phyloP scores from a whole-genome alignment of 2,797 vertebrate genomes.

The Clamator glandarius region DNA sequence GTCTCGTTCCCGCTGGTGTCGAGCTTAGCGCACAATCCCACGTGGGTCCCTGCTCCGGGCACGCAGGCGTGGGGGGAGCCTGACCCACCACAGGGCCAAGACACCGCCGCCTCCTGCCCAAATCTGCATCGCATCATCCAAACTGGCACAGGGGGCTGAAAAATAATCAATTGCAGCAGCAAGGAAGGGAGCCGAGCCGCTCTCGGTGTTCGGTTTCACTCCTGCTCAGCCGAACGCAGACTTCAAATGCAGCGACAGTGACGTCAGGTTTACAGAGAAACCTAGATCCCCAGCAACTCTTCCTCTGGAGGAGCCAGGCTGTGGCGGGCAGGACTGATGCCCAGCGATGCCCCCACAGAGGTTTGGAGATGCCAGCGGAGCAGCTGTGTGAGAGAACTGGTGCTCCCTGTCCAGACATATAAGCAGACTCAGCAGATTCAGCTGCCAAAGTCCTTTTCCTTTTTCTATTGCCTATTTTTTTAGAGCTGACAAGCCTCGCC shows the following conservation, averaged over 20 bases:
- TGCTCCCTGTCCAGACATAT: fast-evolving
- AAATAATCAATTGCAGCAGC: not conserved
- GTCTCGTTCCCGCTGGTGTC: fast-evolving
- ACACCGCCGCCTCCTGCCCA: not conserved
- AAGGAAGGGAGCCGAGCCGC: not conserved
- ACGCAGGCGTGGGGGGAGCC: not conserved
- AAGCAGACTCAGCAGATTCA: not conserved
- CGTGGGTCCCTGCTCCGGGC: fast-evolving
- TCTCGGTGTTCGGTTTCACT: not conserved
- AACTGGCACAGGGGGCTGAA: not conserved
- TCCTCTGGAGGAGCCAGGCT: not conserved
- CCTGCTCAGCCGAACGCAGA: not conserved
- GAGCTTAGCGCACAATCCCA: fast-evolving
- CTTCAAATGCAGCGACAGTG: not conserved
- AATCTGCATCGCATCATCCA: not conserved
- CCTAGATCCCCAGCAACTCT: not conserved
- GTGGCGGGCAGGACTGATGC: not conserved
- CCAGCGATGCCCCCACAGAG: not conserved
- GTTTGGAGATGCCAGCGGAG: fast-evolving
- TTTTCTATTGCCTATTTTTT: not conserved
- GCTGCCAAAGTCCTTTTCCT: not conserved
- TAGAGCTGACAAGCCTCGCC: not conserved
- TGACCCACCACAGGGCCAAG: not conserved
- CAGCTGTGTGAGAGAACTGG: fast-evolving
- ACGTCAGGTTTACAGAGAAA: not conserved